Conservation (phyloP, 2,797 vertebrate genomes). For the Anguilla obscura region DNA sequence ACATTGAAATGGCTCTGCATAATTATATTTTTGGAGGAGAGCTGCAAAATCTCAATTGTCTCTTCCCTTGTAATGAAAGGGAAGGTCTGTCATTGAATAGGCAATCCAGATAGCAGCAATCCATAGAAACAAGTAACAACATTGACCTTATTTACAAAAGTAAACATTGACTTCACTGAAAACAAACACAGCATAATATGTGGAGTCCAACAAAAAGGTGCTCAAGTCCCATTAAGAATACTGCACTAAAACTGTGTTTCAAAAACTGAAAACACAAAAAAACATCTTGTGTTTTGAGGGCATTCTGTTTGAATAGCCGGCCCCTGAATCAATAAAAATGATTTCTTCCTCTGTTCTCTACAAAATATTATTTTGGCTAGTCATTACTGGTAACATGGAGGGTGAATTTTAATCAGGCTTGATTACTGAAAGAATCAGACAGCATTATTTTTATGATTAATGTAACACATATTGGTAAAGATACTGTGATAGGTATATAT, state of each 20-base stretch:
- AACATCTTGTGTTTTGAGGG: background rate
- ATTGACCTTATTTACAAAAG: conserved; percentile 21
- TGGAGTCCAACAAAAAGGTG: too few species aligned
- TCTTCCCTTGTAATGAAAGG: background rate
- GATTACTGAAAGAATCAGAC: background rate
- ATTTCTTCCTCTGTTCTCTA: background rate
- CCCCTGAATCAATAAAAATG: background rate
- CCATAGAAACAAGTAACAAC: background rate
- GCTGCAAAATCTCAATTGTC: background rate
- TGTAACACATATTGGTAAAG: background rate
- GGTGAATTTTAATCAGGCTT: background rate
- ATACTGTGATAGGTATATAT: background rate
- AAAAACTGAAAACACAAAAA: conserved; percentile 3
- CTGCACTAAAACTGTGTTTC: background rate
- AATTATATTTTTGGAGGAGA: conserved; percentile 10
- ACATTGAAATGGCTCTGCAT: background rate
- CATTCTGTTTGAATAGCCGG: background rate
- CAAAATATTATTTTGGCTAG: background rate
- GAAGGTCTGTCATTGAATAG: background rate
- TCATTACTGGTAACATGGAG: background rate
- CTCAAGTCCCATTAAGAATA: background rate
- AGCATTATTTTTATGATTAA: background rate
- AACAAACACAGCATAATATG: background rate
- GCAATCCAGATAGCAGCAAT: background rate
- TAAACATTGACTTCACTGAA: conserved; percentile 4